Evolutionary conservation across 2,888 invertebrate genomes (phyloP).

Genomic region (Acleris emargana): DNA sequence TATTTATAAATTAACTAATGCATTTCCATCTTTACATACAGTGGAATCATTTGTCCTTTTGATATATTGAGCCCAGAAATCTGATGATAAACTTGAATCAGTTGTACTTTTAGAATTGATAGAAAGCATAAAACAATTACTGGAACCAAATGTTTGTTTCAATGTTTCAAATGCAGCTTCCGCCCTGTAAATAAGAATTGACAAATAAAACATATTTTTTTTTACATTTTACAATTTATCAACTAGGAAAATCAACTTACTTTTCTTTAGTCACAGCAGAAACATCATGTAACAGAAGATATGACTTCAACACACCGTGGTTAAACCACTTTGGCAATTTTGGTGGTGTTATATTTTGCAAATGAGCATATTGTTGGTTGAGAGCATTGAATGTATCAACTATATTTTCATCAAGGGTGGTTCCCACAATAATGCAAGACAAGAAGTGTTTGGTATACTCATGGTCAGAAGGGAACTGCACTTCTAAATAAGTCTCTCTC

Average conservation of each 20-base stretch:
- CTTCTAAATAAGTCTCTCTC: slow-evolving; percentile 94
- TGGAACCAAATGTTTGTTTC: slow-evolving; percentile 93
- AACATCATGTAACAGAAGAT: slow-evolving; percentile 94
- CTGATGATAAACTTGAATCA: slow-evolving; percentile 84
- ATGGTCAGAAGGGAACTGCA: slow-evolving; percentile 96
- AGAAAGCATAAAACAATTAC: slow-evolving; percentile 94
- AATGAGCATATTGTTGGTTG: slow-evolving; percentile 91
- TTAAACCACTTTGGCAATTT: slow-evolving; percentile 93
- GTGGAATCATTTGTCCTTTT: slow-evolving; percentile 81
- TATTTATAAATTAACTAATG: background rate
- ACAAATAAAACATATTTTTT: slow-evolving; percentile 13
- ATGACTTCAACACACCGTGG: slow-evolving; percentile 92
- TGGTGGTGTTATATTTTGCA: slow-evolving; percentile 89
- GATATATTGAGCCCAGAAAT: slow-evolving; percentile 94
- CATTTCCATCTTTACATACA: slow-evolving; percentile 53
- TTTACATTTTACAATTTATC: background rate
- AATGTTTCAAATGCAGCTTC: slow-evolving; percentile 92
- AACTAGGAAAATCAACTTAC: slow-evolving; percentile 73
- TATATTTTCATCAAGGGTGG: slow-evolving; percentile 89
- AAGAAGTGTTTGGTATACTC: slow-evolving; percentile 97
- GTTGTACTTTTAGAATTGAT: slow-evolving; percentile 91
- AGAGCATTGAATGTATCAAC: slow-evolving; percentile 92
- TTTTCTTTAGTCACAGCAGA: slow-evolving; percentile 88
- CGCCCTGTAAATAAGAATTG: slow-evolving; percentile 83
- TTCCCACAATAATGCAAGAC: slow-evolving; percentile 91